phyloP scores from a whole-genome alignment of 2,113 vertebrate species.

The Ictidomys tridecemlineatus region DNA sequence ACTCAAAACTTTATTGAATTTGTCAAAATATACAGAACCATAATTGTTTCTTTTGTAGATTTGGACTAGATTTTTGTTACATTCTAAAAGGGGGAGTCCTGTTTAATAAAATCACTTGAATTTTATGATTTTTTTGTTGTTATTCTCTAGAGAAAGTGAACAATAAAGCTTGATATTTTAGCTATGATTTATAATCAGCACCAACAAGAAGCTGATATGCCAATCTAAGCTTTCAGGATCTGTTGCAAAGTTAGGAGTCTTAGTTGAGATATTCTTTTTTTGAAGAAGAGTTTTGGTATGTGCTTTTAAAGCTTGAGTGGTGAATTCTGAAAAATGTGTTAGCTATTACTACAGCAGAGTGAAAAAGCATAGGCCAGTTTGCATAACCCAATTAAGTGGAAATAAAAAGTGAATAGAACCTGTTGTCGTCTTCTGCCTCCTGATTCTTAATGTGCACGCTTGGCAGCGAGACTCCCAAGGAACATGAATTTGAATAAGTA shows the following conservation, averaged over 20 bases:
- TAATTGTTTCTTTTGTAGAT: neutral
- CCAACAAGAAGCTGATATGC: neutral
- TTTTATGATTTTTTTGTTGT: neutral
- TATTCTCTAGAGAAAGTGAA: neutral
- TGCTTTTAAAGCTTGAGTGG: constrained; percentile 3
- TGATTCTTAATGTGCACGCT: neutral
- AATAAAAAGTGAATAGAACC: neutral
- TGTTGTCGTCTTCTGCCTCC: neutral
- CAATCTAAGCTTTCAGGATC: neutral
- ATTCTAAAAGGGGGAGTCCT: neutral
- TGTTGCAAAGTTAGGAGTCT: neutral
- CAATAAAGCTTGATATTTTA: neutral
- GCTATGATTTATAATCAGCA: neutral
- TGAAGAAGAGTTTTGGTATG: neutral
- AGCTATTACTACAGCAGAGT: neutral
- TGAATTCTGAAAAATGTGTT: neutral
- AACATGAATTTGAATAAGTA: neutral
- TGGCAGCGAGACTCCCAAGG: neutral
- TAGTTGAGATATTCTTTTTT: neutral
- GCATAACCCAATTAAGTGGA: neutral
- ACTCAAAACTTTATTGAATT: neutral
- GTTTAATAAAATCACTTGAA: neutral
- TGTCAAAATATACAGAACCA: neutral
- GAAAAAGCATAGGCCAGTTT: neutral
- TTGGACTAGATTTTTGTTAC: neutral